Conservation (phyloP, 2,888 invertebrate species). For the Tortricodes alternella region DNA sequence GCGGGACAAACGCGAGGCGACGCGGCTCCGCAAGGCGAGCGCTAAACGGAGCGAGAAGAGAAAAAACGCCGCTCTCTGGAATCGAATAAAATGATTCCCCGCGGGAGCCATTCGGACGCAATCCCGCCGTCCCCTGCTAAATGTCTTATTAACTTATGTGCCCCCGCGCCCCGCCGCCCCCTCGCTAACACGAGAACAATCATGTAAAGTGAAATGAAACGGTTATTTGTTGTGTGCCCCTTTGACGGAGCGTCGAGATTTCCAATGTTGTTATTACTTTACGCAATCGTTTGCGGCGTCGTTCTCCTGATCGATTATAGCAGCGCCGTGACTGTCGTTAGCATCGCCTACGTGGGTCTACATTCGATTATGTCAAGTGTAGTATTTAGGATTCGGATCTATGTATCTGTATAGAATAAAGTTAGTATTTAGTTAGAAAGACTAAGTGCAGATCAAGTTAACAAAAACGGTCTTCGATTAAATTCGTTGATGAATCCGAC, state of each 20-base stretch:
- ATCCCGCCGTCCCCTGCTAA: slow-evolving; percentile 82
- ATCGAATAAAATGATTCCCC: slow-evolving; percentile 90
- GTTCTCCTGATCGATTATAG: slow-evolving; percentile 43
- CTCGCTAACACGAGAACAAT: slow-evolving; percentile 79
- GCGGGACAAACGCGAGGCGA: slow-evolving; percentile 58
- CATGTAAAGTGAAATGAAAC: slow-evolving; percentile 83
- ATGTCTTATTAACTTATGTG: slow-evolving; percentile 83
- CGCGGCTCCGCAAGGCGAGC: slow-evolving; percentile 42
- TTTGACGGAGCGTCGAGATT: slow-evolving; percentile 66
- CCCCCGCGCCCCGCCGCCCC: slow-evolving; percentile 57
- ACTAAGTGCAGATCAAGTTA: too few relatives aligned
- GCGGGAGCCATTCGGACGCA: slow-evolving; percentile 87
- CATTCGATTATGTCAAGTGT: too few relatives aligned
- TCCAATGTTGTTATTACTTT: slow-evolving; percentile 65
- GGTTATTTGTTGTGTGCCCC: slow-evolving; percentile 81
- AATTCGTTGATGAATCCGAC: too few relatives aligned
- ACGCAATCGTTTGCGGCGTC: slow-evolving; percentile 62
- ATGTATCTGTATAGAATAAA: too few relatives aligned
- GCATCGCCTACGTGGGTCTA: too few relatives aligned
- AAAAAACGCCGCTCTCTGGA: slow-evolving; percentile 82
- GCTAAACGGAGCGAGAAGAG: slow-evolving; percentile 80
- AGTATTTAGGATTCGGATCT: too few relatives aligned
- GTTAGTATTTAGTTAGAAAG: too few relatives aligned
- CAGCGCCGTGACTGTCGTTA: background rate
- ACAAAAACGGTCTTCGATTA: too few relatives aligned